Base-by-base conservation (phyloP, 2,113 vertebrate species). In the Phodopus roborovskii region DNA sequence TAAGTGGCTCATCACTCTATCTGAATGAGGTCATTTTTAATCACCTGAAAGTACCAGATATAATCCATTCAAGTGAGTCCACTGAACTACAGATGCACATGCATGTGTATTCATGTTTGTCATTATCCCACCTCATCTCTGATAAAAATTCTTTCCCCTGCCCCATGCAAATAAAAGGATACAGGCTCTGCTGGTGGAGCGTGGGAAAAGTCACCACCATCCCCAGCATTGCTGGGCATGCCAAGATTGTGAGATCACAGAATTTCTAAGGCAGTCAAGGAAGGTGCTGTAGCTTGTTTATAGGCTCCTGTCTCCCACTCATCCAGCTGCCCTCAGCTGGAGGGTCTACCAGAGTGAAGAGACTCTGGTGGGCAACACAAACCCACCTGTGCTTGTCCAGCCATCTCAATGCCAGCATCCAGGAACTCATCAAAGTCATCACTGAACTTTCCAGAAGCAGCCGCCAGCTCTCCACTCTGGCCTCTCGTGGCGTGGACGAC, bases 401-500 rank as follows among this genome's bases (percentile, higher is more conserved):
- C 99, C 99, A 99, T 99, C 98, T 99, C 99, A 91, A 99, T 99
- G 87, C 99, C 99, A 58, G 99, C 99, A 86, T 99, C 99, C 39
- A 99, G 99, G 98, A 99, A 99, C 94, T 99, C 99, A 91, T 99
- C 99, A 82, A 99, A 99, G 98, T 99, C 99, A 92, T 99, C 99
- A 85, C 99, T 99, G 98, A 99, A 99, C 97, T 99, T 99, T 33
- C 99, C 99, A 0, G 99, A 99, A 78, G 99, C 99, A 20, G 99
- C 99, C 0, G 99, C 99, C 98, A 99, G 98, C 97, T 99, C 99
- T 95, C 99, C 98, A 39, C 99, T 99, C 95, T 99, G 99, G 91
- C 99, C 99, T 7, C 99, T 99, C 3, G 99, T 99, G 39, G 99
- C 99, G 77, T 99, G 99, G 93, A 99, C 99, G 17, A 99, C 99